phyloP scores from a whole-genome alignment of 2,888 invertebrate genomes.

The Machimus atricapillus region DNA sequence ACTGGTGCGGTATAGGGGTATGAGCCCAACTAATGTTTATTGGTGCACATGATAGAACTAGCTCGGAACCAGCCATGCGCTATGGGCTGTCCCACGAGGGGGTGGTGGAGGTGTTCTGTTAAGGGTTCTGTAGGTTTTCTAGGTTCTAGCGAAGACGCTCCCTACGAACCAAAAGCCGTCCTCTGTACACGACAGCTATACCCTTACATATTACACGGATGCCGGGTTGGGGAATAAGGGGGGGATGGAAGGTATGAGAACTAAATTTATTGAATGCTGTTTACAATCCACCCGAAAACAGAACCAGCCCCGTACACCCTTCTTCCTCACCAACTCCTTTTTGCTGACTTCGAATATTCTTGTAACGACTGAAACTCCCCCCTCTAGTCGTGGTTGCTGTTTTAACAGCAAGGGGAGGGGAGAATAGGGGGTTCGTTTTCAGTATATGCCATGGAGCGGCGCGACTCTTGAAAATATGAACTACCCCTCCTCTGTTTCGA shows the following conservation, averaged over 20 bases:
- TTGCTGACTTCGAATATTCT: background rate
- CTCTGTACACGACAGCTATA: background rate
- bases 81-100: background rate
- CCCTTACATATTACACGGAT: conserved; percentile 2
- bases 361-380: background rate
- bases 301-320: background rate
- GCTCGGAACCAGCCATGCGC: background rate
- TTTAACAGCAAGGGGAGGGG: background rate
- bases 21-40: background rate
- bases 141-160: background rate
- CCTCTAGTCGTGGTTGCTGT: background rate
- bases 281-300: conserved; percentile 24
- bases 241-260: background rate
- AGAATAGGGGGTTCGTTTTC: background rate
- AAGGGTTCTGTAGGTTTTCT: background rate
- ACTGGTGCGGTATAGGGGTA: background rate
- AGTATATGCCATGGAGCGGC: background rate
- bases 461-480: conserved; percentile 15
- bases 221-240: background rate
- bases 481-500: background rate
- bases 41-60: background rate
- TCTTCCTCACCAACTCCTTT: background rate
- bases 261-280: conserved; percentile 24
- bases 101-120: background rate
- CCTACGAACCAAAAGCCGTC: background rate